Base-by-base conservation (phyloP, 2,113 vertebrate genomes). In the Chloropsis hardwickii region DNA sequence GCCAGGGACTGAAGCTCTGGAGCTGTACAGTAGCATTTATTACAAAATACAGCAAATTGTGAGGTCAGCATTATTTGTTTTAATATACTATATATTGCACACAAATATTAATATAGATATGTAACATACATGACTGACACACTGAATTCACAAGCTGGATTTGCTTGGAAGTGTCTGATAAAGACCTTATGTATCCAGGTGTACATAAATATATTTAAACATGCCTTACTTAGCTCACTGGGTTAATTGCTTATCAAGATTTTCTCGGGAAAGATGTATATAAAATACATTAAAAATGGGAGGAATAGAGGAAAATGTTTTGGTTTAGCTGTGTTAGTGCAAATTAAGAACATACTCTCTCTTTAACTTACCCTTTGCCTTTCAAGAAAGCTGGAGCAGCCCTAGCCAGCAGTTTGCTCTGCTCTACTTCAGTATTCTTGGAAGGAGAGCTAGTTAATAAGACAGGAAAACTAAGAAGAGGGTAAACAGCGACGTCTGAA, bases 291-390 rank as follows among this genome's bases (percentile, higher is more conserved):
- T 93, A 82, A 70, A 86, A 87, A 66, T 23, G 6, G 5, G 16
- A 84, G 27, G 37, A 80, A 81, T 4, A 35, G 37, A 73, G 94
- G 62, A 73, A 92, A 72, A 72, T 31, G n/a, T 51, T 88, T 65
- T 88, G 39, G 70, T 95, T 98, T 97, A 98, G 97, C 96, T 92
- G 40, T 73, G 88, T 98, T 98, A 98, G 96, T 95, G 91, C 65
- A 95, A 76, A 53, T 65, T 94, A 72, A 2, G 28, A 94, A 94
- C 60, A 92, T 91, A 96, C 70, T 95, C 97, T 97, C 94, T 97
- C 88, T 97, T 92, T 84, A 93, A 99, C 99, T 99, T 99, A 99
- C 99, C 99, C 99, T 98, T 98, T 99, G 88, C 99, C 99, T 97
- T 98, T 99, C 95, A 99, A 98, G 98, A 99, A 98, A 98, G 98